These are phyloP conservation scores for Gasterosteus aculeatus DNA, from an alignment of 2,113 vertebrate genomes.

Conservation along the genomic window DNA sequence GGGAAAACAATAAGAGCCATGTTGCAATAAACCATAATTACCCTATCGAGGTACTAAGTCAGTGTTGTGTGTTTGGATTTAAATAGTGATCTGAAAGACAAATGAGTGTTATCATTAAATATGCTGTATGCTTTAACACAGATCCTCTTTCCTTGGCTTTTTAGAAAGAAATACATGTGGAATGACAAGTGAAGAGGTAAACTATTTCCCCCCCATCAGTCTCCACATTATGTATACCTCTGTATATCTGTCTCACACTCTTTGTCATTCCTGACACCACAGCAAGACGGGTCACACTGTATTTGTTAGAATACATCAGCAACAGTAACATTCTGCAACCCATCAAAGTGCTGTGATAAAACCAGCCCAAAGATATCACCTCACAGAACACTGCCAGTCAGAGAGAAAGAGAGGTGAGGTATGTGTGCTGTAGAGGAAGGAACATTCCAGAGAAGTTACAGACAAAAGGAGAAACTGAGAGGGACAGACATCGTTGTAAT, in stretches of 20 bases:
- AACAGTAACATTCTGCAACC: conserved; percentile 4
- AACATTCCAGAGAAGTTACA: conserved; percentile 64
- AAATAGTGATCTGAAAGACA: not conserved
- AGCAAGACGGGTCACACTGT: conserved; percentile 23
- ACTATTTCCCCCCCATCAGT: conserved; percentile 6
- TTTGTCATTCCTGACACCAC: conserved; percentile 6
- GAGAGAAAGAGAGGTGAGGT: conserved; percentile 30
- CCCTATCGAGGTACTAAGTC: not conserved
- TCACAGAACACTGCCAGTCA: conserved; percentile 59
- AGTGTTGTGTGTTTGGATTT: not conserved
- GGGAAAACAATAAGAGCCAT: not conserved
- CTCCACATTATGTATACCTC: conserved; percentile 10
- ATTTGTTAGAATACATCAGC: conserved; percentile 36
- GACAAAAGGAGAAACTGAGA: conserved; percentile 58
- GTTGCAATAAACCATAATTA: not conserved
- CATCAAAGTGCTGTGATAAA: conserved; percentile 44
- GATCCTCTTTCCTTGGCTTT: not conserved
- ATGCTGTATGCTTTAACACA: not conserved
- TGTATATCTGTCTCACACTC: conserved; percentile 11
- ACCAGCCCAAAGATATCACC: conserved; percentile 62
- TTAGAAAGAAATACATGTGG: not conserved
- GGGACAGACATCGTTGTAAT: conserved; percentile 76
- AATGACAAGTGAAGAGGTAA: conserved; percentile 16
- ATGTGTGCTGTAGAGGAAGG: conserved; percentile 33
- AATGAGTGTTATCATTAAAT: not conserved